phyloP scores from a whole-genome alignment of 2,797 vertebrate genomes.

The Cryptoprocta ferox region DNA sequence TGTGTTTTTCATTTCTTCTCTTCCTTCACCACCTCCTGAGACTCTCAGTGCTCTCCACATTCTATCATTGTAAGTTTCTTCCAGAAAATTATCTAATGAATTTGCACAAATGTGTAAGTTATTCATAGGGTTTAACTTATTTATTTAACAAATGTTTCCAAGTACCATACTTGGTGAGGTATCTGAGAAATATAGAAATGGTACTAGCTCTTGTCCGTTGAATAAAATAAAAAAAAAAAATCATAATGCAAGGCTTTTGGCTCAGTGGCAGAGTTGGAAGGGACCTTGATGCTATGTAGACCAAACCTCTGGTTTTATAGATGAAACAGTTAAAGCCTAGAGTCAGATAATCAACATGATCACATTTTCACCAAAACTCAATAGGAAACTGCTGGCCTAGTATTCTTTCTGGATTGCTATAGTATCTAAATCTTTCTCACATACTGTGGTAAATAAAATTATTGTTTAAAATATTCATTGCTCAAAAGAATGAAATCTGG shows the following conservation, averaged over 20 bases:
- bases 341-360: background rate
- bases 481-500: no score
- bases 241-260: background rate
- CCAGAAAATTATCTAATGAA: conserved; percentile 9
- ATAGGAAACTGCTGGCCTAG: background rate
- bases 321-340: background rate
- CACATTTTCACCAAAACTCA: background rate
- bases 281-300: background rate
- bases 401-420: background rate
- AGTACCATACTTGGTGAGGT: background rate
- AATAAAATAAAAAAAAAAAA: background rate
- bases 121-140: background rate
- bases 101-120: background rate
- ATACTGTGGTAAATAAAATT: background rate
- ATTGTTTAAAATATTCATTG: background rate
- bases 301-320: background rate
- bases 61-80: background rate
- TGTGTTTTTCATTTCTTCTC: background rate
- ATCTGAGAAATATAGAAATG: conserved; percentile 4
- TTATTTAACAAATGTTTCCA: background rate
- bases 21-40: rapidly evolving
- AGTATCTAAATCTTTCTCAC: background rate
- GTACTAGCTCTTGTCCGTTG: background rate
- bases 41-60: background rate
- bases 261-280: background rate